Conservation (phyloP, 2,888 invertebrate species). For the Penaeus monodon region DNA sequence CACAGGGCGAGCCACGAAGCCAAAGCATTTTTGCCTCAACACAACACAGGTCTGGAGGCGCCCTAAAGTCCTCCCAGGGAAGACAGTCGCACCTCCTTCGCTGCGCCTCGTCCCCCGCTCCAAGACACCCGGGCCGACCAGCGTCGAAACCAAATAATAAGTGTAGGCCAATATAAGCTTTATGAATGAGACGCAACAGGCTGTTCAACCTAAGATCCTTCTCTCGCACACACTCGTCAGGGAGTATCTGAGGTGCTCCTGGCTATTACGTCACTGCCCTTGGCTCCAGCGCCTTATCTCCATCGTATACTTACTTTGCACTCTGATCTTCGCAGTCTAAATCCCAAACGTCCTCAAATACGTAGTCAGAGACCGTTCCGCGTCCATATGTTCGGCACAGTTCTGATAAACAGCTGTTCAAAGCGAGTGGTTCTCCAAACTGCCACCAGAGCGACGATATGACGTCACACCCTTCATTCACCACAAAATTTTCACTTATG, state of each 20-base stretch:
- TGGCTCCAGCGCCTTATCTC: no score
- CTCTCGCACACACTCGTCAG: no score
- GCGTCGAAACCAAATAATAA: no score
- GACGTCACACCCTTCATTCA: slow-evolving; percentile 53
- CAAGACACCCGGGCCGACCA: no score
- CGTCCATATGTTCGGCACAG: slow-evolving; percentile 56
- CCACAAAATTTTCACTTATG: neutral
- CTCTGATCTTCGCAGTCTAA: slow-evolving; percentile 22
- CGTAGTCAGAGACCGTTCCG: slow-evolving; percentile 24
- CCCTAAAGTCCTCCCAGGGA: no score
- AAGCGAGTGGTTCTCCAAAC: slow-evolving; percentile 47
- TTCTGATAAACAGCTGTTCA: slow-evolving; percentile 54
- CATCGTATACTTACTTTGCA: slow-evolving; percentile 22
- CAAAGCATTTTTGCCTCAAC: no score
- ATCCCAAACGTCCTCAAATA: slow-evolving; percentile 28
- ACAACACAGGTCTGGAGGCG: no score
- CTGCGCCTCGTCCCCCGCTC: no score
- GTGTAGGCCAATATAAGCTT: slow-evolving; percentile 12
- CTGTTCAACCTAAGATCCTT: slow-evolving; percentile 18
- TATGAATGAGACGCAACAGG: slow-evolving; percentile 58
- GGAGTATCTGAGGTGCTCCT: no score
- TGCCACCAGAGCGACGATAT: slow-evolving; percentile 47
- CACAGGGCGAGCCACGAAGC: no score
- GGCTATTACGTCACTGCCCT: no score
- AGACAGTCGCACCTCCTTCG: no score